These are phyloP conservation scores for Nibea albiflora DNA, from an alignment of 2,113 vertebrate species.

Conservation along the genomic window DNA sequence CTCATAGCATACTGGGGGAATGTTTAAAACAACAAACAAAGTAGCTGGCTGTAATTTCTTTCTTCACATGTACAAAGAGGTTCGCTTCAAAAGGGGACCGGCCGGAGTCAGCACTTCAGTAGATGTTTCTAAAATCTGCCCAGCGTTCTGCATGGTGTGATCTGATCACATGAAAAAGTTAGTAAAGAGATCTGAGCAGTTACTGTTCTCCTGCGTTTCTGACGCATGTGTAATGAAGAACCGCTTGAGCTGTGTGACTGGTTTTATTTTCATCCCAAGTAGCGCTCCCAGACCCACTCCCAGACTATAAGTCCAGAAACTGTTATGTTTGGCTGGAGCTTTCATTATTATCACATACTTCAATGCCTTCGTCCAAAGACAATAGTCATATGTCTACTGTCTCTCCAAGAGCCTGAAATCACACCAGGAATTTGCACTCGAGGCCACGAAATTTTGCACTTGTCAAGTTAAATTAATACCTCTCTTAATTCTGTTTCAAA, in stretches of 20 bases:
- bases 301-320: conserved; percentile 58
- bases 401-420: conserved; percentile 59
- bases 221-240: conserved; percentile 52
- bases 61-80: conserved; percentile 68
- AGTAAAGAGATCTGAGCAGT: conserved; percentile 58
- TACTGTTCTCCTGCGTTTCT: conserved; percentile 57
- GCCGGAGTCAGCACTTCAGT: conserved; percentile 55
- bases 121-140: conserved; percentile 51
- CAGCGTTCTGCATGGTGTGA: conserved; percentile 47
- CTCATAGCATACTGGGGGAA: conserved; percentile 75
- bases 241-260: conserved; percentile 55
- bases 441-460: conserved; percentile 53
- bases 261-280: conserved; percentile 63
- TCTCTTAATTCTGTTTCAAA: conserved; percentile 56
- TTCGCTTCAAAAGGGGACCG: conserved; percentile 49
- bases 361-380: conserved; percentile 59
- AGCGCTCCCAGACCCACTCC: conserved; percentile 47
- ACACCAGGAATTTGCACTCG: conserved; percentile 57
- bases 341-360: conserved; percentile 67
- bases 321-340: conserved; percentile 61
- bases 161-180: conserved; percentile 68
- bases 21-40: conserved; percentile 82
- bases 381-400: conserved; percentile 65
- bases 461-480: conserved; percentile 57
- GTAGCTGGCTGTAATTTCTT: conserved; percentile 67